Evolutionary conservation across 2,888 invertebrate genomes (phyloP).

Genomic region (Crocallis elinguaria): DNA sequence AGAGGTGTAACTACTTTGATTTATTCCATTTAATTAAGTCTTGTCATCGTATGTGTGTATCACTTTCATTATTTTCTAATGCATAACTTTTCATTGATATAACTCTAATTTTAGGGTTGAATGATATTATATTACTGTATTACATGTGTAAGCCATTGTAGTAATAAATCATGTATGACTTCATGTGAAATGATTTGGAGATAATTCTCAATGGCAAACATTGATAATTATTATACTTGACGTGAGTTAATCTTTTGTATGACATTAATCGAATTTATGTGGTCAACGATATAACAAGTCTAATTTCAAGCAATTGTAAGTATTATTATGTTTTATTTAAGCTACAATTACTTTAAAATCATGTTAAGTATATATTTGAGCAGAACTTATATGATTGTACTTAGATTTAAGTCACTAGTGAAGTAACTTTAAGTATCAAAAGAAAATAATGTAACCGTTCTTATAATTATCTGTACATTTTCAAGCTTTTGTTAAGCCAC

Average conservation of each 20-base stretch:
- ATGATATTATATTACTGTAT: constrained; percentile 17
- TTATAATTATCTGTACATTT: too few species aligned
- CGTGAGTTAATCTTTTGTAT: constrained; percentile 11
- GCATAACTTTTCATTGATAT: constrained; percentile 1
- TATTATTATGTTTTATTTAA: constrained; percentile 40
- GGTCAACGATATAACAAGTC: neutral
- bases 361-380: constrained; percentile 43
- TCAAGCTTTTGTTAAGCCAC: neutral
- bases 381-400: constrained; percentile 53
- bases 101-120: constrained; percentile 3
- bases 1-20: constrained; percentile 5
- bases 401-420: constrained; percentile 26
- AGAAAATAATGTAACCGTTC: constrained; percentile 2
- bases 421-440: constrained; percentile 4
- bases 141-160: too few species aligned
- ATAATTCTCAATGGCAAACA: neutral
- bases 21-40: constrained; percentile 24
- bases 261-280: constrained; percentile 15
- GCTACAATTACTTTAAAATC: constrained; percentile 26
- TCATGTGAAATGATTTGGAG: neutral
- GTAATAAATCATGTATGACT: neutral
- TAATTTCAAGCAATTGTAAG: constrained; percentile 35
- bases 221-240: constrained; percentile 10
- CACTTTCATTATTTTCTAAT: neutral
- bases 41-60: neutral